Percentiles rank a stretch among this genome's conserved stretches.
phyloP scores from a whole-genome alignment of 1,140 invertebrate species.

The Zaprionus inermis region DNA sequence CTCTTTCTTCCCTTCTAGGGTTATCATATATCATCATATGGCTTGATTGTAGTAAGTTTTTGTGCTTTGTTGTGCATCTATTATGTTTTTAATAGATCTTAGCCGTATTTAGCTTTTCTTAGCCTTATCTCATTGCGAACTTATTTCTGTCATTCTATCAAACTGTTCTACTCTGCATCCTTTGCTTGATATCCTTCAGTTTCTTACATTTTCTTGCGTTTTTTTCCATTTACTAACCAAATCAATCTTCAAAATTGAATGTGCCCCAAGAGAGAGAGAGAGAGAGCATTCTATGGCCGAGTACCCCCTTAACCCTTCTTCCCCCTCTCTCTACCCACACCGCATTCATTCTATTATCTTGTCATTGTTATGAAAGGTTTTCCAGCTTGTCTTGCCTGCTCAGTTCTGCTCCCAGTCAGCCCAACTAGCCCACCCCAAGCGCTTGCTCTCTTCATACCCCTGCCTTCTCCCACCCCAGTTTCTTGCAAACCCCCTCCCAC shows the following conservation, averaged over 20 bases:
- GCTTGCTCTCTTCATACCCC: neutral
- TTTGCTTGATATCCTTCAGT: neutral
- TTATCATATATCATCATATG: neutral
- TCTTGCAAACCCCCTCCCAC: conserved; percentile 4
- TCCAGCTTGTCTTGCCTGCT: conserved; percentile 4
- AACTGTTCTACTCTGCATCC: neutral
- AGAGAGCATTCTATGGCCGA: conserved; percentile 29
- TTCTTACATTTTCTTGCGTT: neutral
- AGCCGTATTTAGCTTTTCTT: neutral
- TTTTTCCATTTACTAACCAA: conserved; percentile 6
- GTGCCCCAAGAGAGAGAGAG: conserved; percentile 8
- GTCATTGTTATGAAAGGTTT: conserved; percentile 67
- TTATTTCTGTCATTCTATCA: too few relatives aligned
- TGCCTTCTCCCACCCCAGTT: neutral
- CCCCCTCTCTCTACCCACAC: neutral
- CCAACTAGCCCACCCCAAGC: neutral
- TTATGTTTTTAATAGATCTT: neutral
- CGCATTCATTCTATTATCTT: conserved; percentile 49
- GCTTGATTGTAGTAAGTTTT: neutral
- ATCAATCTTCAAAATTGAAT: conserved; percentile 32
- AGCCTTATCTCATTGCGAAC: neutral
- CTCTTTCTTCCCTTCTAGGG: neutral
- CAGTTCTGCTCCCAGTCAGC: neutral
- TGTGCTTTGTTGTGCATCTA: neutral
- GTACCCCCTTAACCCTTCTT: neutral